These are phyloP conservation scores for Gambusia affinis DNA, from an alignment of 2,113 vertebrate species.

Conservation along the genomic window DNA sequence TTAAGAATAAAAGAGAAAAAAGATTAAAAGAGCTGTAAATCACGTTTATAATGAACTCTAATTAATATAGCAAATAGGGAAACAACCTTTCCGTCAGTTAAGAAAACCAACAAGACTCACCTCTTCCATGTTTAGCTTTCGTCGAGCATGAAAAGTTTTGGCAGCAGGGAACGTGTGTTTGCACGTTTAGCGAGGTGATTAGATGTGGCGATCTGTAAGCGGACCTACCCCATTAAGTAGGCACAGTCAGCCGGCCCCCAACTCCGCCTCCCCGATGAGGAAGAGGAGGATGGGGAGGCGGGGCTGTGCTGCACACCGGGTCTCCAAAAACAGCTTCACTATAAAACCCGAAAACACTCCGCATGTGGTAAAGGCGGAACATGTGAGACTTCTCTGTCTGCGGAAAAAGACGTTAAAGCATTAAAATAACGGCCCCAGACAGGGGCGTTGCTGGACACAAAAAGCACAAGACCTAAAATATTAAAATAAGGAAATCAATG, in stretches of 20 bases:
- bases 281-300: conserved; percentile 5
- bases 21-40: background rate
- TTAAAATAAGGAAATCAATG: too few relatives aligned
- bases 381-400: conserved; percentile 5
- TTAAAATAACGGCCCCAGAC: background rate
- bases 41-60: background rate
- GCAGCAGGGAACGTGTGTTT: background rate
- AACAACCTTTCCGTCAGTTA: background rate
- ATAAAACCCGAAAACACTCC: conserved; percentile 30
- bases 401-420: background rate
- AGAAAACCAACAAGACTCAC: conserved; percentile 38
- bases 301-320: background rate
- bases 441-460: background rate
- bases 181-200: background rate
- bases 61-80: background rate
- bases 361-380: background rate
- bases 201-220: background rate
- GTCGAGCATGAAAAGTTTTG: background rate
- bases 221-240: conserved; percentile 27
- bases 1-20: background rate
- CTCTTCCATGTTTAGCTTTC: conserved; percentile 15
- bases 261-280: conserved; percentile 31
- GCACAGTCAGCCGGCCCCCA: background rate
- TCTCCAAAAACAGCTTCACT: conserved; percentile 52
- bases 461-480: background rate